Base-by-base conservation (phyloP, 2,797 vertebrate genomes). In the Coilia nasus region DNA sequence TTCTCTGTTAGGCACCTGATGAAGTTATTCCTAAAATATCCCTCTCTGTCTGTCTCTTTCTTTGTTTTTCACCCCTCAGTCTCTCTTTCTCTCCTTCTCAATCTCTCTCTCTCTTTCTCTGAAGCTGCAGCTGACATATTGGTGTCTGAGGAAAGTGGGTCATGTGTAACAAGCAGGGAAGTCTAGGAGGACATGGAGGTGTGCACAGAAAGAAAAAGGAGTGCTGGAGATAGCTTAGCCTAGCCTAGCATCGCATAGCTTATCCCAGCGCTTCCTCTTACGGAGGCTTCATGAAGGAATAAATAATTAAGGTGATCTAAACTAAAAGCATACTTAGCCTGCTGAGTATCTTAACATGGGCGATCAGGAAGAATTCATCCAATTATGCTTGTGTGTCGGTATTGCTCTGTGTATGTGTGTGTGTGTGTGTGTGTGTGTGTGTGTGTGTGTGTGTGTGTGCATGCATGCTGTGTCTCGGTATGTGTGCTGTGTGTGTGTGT, bases 71-170 rank as follows among this genome's bases (percentile, higher is more conserved):
- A 9, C 14, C 50, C 1, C 64, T 71, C 64, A 12, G n/a, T 71
- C 64, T 71, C 25, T 64, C 62, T 71, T n/a, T 71, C 28, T 35
- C 64, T 71, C 15, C 28, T n/a, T 81, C 62, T 83, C 35, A 0
- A 17, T 54, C 0, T 78, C 31, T 82, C 31, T 46, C 60, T 47
- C 59, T 85, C 82, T 56, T 19, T 57, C 50, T 71, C n/a, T 83
- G 25, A 81, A 44, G 62, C 47, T 91, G 91, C 91, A 88, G 83
- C 85, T 3, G 67, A 41, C n/a, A 23, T 44, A 56, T 64, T 83
- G 46, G 82, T 78, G 54, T 81, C 71, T 78, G 71, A 41, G 35
- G 41, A 78, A 28, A 83, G 57, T 56, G 64, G 60, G 17, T 80
- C 59, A 64, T 28, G 59, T 47, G 78, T 25, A 60, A 78, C 71